Conservation (phyloP, 1,140 invertebrate species). For the Venturia canescens region DNA sequence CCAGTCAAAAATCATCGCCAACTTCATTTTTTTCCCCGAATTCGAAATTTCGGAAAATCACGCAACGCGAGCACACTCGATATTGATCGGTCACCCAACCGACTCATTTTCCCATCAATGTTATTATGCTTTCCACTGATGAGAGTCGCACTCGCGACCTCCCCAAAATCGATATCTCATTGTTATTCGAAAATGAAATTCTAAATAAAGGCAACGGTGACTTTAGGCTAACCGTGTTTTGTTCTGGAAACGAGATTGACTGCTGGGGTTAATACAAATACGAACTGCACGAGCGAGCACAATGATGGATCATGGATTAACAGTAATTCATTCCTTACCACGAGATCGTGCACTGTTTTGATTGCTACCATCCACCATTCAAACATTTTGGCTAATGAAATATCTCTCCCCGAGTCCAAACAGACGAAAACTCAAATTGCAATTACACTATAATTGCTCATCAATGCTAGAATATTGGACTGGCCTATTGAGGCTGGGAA, state of each 20-base stretch:
- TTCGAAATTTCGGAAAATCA: no score
- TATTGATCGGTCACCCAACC: not conserved
- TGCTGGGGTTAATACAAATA: no score
- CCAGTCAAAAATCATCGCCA: no score
- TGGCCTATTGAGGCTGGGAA: no score
- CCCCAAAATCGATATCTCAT: not conserved
- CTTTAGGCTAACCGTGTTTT: not conserved
- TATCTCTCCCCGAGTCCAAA: no score
- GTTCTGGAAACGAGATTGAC: not conserved
- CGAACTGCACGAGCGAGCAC: no score
- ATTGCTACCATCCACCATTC: not conserved
- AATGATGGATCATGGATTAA: not conserved
- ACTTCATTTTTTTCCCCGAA: no score
- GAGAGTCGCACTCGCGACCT: not conserved
- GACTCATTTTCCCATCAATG: not conserved
- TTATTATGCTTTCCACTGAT: not conserved
- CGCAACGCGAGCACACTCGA: no score
- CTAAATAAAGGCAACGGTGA: not conserved
- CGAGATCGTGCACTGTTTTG: not conserved
- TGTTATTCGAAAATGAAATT: not conserved
- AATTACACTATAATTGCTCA: no score
- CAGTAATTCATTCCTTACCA: not conserved
- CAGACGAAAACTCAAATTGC: no score
- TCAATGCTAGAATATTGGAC: no score
- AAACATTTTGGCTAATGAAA: not conserved